These are phyloP conservation scores for Lepilemur ruficaudatus DNA, from an alignment of 2,797 vertebrate genomes.

Conservation along the genomic window DNA sequence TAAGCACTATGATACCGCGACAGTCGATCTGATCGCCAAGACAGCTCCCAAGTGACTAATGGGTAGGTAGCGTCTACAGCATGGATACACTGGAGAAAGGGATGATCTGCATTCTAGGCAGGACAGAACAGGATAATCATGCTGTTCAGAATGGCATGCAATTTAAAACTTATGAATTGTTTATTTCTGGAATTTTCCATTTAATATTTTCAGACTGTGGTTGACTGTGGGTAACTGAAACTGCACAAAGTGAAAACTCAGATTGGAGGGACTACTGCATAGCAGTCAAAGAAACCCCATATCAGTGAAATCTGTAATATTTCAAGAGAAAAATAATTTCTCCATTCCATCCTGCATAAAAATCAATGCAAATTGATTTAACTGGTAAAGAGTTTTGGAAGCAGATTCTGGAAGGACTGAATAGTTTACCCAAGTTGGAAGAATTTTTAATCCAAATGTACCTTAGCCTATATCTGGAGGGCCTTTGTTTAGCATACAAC, in stretches of 20 bases:
- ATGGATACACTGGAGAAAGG: not conserved
- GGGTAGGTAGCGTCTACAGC: not conserved
- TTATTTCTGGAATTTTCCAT: not conserved
- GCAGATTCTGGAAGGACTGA: not conserved
- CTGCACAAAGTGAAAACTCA: not conserved
- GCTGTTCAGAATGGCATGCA: not conserved
- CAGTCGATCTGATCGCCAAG: not conserved
- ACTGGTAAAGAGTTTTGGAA: slow-evolving; percentile 33
- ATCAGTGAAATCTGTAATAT: not conserved
- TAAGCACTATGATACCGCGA: not conserved
- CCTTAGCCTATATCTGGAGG: not conserved
- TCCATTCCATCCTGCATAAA: not conserved
- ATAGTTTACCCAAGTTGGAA: not conserved
- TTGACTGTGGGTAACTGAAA: not conserved
- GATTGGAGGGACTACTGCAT: not conserved
- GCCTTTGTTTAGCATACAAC: not conserved
- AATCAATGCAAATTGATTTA: not conserved
- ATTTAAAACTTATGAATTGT: not conserved
- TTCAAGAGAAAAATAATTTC: not conserved
- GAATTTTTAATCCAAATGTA: not conserved
- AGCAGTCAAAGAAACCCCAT: not conserved
- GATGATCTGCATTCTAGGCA: not conserved
- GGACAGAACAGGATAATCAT: not conserved
- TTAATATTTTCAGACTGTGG: not conserved
- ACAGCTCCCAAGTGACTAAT: not conserved